Percentiles rank a stretch among this genome's conserved stretches.
These are phyloP conservation scores for Melitaea athalia DNA, from an alignment of 2,888 invertebrate species.

Conservation along the genomic window DNA sequence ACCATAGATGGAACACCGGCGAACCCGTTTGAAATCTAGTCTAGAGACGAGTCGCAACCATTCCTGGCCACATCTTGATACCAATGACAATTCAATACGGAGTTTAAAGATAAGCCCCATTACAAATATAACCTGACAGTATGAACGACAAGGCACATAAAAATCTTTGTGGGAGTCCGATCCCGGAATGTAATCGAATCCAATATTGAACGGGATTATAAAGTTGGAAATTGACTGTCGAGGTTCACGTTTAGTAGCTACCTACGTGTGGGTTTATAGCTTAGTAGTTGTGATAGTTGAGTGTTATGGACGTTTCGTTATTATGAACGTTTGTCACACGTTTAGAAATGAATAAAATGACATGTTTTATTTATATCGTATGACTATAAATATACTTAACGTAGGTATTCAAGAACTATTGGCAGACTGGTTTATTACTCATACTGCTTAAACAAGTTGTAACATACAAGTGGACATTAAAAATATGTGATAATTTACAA, in stretches of 20 bases:
- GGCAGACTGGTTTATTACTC: background rate
- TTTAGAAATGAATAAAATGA: slow-evolving; percentile 40
- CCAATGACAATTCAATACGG: slow-evolving; percentile 69
- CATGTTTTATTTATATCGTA: slow-evolving; percentile 20
- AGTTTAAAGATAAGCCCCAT: slow-evolving; percentile 59
- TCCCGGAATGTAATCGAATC: slow-evolving; percentile 48
- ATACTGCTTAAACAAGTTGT: background rate
- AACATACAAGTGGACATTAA: background rate
- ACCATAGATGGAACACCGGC: slow-evolving; percentile 45
- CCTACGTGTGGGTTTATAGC: slow-evolving; percentile 42
- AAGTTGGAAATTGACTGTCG: slow-evolving; percentile 41
- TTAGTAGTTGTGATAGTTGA: slow-evolving; percentile 43
- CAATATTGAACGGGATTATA: slow-evolving; percentile 47
- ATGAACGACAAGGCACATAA: slow-evolving; percentile 55
- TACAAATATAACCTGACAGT: slow-evolving; percentile 63
- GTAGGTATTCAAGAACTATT: slow-evolving; percentile 15
- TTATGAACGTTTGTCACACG: slow-evolving; percentile 45
- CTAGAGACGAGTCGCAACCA: slow-evolving; percentile 47
- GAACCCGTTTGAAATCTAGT: slow-evolving; percentile 59
- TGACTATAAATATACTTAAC: slow-evolving; percentile 27
- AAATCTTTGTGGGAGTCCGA: slow-evolving; percentile 54
- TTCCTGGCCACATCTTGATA: slow-evolving; percentile 58
- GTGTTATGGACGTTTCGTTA: slow-evolving; percentile 36
- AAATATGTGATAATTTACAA: background rate
- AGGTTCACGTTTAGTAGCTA: slow-evolving; percentile 39